These are phyloP conservation scores for Sebastes fasciatus DNA, from an alignment of 2,113 vertebrate species.

Conservation along the genomic window DNA sequence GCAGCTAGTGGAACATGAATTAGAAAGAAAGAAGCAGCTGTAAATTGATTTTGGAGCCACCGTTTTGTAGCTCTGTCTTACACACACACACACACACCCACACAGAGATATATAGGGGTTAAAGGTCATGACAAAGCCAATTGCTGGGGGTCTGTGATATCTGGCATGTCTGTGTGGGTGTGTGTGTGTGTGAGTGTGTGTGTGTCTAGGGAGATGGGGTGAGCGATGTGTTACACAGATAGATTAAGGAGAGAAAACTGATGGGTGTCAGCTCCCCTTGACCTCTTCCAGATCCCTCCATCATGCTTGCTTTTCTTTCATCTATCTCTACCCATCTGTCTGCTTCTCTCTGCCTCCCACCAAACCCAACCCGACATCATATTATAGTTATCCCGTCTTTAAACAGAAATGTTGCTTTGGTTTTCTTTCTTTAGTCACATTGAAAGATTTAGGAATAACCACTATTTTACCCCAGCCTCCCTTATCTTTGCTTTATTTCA, in stretches of 20 bases:
- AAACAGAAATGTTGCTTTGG: neutral
- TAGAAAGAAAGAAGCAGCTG: constrained; percentile 22
- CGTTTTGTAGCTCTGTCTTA: constrained; percentile 22
- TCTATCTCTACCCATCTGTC: constrained; percentile 9
- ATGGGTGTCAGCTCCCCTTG: constrained; percentile 74
- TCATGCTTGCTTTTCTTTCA: constrained; percentile 51
- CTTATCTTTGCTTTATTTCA: neutral
- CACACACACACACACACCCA: neutral
- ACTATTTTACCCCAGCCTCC: neutral
- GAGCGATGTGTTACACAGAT: constrained; percentile 57
- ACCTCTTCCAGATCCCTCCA: constrained; percentile 62
- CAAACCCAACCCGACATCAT: constrained; percentile 6
- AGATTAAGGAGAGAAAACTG: constrained; percentile 67
- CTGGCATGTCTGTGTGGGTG: constrained; percentile 11
- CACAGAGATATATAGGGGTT: constrained; percentile 23
- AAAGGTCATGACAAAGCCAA: constrained; percentile 60
- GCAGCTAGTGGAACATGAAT: constrained; percentile 4
- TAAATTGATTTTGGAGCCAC: constrained; percentile 47
- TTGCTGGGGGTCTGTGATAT: constrained; percentile 43
- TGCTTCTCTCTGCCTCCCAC: constrained; percentile 6
- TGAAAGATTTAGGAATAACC: neutral
- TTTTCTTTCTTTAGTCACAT: neutral
- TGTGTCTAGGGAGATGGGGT: constrained; percentile 39
- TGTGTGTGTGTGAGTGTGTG: constrained; percentile 12
- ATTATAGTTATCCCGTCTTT: neutral